Evolutionary conservation across 35 echinoderm and acorn worm genomes (phyloP).

Genomic region (Heliocidaris tuberculata): DNA sequence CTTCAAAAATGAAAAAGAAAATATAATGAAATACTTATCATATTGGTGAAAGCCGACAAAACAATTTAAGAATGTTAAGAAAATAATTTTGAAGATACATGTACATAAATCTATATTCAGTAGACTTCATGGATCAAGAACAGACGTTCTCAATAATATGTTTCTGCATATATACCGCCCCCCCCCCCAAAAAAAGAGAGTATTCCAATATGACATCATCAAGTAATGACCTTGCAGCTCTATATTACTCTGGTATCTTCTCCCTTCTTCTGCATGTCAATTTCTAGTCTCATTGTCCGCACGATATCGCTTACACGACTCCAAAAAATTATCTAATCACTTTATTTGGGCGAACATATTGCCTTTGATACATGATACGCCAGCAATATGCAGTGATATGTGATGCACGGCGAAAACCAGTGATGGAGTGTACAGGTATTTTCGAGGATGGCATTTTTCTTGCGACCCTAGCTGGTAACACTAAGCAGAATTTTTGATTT

Average conservation of each 20-base stretch:
- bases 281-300: not conserved
- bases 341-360: slow-evolving; percentile 12
- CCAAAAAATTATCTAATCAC: slow-evolving; percentile 5
- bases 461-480: not conserved
- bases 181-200: not conserved
- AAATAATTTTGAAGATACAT: not conserved
- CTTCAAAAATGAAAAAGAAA: too few relatives aligned
- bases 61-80: not conserved
- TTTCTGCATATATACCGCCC: too few relatives aligned
- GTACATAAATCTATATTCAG: too few relatives aligned
- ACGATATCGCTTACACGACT: slow-evolving; percentile 9
- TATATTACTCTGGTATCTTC: not conserved
- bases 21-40: too few relatives aligned
- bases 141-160: too few relatives aligned
- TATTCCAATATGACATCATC: not conserved
- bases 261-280: not conserved
- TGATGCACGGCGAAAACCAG: not conserved
- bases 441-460: not conserved
- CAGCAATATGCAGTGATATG: not conserved
- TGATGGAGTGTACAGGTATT: not conserved
- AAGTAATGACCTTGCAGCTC: not conserved
- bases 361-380: not conserved
- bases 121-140: too few relatives aligned
- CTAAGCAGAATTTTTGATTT: not conserved
- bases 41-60: not conserved